Evolutionary conservation across 2,888 invertebrate genomes (phyloP).

Genomic region (Tortrix viridana): DNA sequence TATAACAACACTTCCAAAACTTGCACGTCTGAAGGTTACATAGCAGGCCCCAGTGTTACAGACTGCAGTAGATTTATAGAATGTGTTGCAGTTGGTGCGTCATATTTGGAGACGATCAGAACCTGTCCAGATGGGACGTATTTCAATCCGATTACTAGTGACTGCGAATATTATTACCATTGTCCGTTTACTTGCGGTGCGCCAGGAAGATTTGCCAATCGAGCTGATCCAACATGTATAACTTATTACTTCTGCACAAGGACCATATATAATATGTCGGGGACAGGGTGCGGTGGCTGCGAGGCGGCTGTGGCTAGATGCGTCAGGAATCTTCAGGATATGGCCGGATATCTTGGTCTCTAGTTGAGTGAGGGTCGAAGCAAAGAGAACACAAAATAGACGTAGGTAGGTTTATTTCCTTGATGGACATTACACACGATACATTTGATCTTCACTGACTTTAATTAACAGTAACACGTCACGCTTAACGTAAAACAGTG

Average conservation of each 20-base stretch:
- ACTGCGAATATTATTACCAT: conserved; percentile 19
- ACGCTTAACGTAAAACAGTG: too few species aligned
- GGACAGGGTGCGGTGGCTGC: too few species aligned
- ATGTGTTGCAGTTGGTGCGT: conserved; percentile 10
- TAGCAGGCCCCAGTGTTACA: conserved; percentile 2
- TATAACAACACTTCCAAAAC: neutral
- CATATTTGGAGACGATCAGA: conserved; percentile 13
- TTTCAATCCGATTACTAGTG: conserved; percentile 11
- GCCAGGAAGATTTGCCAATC: conserved; percentile 50
- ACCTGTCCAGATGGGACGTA: conserved; percentile 15
- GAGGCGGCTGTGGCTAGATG: too few species aligned
- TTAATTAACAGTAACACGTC: too few species aligned
- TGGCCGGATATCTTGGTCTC: too few species aligned
- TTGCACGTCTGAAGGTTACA: conserved; percentile 20
- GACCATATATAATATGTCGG: too few species aligned
- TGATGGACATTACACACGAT: too few species aligned
- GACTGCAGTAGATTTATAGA: conserved; percentile 20
- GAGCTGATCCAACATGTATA: conserved; percentile 66
- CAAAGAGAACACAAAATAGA: too few species aligned
- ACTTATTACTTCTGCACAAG: conserved; percentile 66
- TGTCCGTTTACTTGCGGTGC: conserved; percentile 18
- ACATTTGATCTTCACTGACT: too few species aligned
- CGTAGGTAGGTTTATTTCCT: too few species aligned
- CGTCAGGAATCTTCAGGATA: too few species aligned
- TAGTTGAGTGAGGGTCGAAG: too few species aligned